phyloP scores from a whole-genome alignment of 2,113 vertebrate species.

The Arenaria interpres region DNA sequence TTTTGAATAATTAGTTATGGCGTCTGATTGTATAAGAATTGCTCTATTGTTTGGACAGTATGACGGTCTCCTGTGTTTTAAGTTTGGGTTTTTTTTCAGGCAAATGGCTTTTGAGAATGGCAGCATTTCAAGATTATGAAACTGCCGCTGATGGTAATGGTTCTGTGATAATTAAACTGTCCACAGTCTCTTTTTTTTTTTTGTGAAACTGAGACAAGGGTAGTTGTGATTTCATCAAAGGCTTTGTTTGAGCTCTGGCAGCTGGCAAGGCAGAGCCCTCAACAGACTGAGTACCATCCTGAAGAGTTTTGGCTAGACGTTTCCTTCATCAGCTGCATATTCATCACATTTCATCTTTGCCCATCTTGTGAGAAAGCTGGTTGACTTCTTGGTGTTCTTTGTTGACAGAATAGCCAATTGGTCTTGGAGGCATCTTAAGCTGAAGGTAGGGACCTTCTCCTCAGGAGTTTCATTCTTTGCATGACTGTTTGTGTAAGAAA shows the following conservation, averaged over 20 bases:
- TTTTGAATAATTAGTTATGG: slow-evolving; percentile 60
- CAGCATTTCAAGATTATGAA: slow-evolving; percentile 40
- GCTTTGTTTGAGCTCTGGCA: slow-evolving; percentile 69
- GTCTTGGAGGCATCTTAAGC: slow-evolving; percentile 24
- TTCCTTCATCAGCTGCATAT: slow-evolving; percentile 67
- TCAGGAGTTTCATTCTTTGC: not conserved
- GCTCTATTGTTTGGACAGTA: slow-evolving; percentile 52
- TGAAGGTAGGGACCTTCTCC: not conserved
- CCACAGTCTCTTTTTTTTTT: slow-evolving; percentile 30
- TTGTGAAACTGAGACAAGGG: slow-evolving; percentile 45
- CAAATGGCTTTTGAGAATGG: slow-evolving; percentile 52
- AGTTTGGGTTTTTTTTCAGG: not conserved
- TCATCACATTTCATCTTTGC: slow-evolving; percentile 61
- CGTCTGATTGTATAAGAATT: slow-evolving; percentile 64
- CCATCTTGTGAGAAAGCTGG: slow-evolving; percentile 55
- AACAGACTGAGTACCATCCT: slow-evolving; percentile 29
- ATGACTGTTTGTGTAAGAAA: not conserved
- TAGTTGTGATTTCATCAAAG: slow-evolving; percentile 66
- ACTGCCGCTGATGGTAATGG: slow-evolving; percentile 41
- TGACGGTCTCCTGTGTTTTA: slow-evolving; percentile 32
- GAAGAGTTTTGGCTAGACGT: slow-evolving; percentile 27
- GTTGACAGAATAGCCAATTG: slow-evolving; percentile 67
- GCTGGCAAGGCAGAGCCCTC: slow-evolving; percentile 49
- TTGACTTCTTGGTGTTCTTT: slow-evolving; percentile 48
- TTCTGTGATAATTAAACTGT: slow-evolving; percentile 65